Percentiles rank a stretch among this genome's conserved stretches.
Evolutionary conservation across 2,113 vertebrate species (phyloP).

Genomic region (Chloropsis hardwickii): DNA sequence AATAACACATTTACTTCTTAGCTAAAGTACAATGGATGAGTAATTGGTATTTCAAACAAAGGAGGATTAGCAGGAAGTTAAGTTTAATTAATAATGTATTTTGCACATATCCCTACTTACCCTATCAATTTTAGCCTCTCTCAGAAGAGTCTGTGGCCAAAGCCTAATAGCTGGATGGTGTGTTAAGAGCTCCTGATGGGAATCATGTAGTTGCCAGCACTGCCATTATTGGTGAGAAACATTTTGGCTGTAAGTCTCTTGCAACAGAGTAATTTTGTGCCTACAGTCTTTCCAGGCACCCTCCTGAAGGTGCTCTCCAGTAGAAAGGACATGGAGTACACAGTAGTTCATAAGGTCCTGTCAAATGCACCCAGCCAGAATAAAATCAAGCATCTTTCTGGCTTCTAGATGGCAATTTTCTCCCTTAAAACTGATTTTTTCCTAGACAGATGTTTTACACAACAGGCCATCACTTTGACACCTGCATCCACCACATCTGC

Average conservation of each 20-base stretch:
- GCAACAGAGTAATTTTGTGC: background rate
- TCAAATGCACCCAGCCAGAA: background rate
- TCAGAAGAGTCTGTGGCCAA: background rate
- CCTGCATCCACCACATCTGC: background rate
- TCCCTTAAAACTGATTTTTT: background rate
- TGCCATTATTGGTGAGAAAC: background rate
- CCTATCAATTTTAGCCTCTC: background rate
- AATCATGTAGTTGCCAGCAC: background rate
- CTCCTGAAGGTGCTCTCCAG: background rate
- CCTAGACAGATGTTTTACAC: background rate
- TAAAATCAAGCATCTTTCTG: background rate
- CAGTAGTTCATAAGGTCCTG: background rate
- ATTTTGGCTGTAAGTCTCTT: background rate
- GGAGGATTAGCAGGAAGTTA: background rate
- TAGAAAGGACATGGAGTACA: accelerated
- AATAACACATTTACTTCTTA: background rate
- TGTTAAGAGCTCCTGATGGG: background rate
- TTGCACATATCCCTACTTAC: background rate
- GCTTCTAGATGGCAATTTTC: background rate
- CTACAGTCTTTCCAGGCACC: background rate
- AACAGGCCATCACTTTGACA: background rate
- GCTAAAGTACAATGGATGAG: background rate
- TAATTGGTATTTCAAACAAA: background rate
- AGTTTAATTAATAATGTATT: background rate
- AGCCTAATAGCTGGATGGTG: background rate